Conservation (phyloP, 2,797 vertebrate species). For the Smutsia temminckii region DNA sequence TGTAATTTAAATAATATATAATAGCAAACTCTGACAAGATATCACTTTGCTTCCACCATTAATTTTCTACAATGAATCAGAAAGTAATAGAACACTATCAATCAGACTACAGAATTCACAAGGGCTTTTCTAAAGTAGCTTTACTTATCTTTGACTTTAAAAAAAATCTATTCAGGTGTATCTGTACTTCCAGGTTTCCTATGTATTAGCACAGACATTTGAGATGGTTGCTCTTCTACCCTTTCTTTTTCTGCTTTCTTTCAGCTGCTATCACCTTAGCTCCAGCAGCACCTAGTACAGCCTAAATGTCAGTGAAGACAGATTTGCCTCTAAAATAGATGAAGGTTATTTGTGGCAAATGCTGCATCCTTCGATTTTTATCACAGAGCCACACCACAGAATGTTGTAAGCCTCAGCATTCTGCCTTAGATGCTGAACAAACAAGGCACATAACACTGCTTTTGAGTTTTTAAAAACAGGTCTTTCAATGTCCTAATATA, state of each 20-base stretch:
- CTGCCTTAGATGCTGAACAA: conserved; percentile 4
- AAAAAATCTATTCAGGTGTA: neutral
- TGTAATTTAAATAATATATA: conserved; percentile 59
- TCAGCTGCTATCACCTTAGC: neutral
- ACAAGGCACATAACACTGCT: neutral
- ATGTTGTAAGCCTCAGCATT: neutral
- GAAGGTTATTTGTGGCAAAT: neutral
- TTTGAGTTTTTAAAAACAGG: conserved; percentile 46
- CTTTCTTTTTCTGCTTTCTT: neutral
- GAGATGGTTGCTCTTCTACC: neutral
- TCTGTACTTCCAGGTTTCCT: neutral
- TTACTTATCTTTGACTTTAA: neutral
- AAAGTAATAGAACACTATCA: conserved; percentile 43
- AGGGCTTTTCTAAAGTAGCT: conserved; percentile 1
- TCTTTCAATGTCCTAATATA: neutral
- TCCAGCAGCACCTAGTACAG: neutral
- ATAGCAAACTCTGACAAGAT: neutral
- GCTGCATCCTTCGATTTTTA: neutral
- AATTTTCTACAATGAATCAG: conserved; percentile 55
- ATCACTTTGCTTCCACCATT: neutral
- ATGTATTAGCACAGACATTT: neutral
- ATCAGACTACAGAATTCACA: neutral
- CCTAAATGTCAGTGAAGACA: neutral
- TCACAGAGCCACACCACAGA: neutral
- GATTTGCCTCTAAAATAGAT: conserved; percentile 11